These are phyloP conservation scores for Corydoras sp. DNA, from an alignment of 2,113 vertebrate species.

Conservation along the genomic window DNA sequence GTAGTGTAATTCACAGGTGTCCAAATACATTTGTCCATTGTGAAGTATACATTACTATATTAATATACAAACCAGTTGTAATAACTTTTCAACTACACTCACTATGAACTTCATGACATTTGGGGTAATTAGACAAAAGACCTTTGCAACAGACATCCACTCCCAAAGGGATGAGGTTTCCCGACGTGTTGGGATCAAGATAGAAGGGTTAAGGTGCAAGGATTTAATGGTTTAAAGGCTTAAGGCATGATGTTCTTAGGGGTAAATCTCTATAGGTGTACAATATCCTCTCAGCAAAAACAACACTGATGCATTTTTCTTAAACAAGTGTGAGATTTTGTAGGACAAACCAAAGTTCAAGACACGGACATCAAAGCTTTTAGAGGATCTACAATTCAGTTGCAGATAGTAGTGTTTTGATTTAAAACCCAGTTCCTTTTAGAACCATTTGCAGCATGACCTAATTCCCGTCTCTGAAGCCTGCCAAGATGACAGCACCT, in stretches of 20 bases:
- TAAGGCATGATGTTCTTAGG: constrained; percentile 25
- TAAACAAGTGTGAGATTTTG: too few relatives aligned
- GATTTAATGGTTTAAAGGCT: constrained; percentile 43
- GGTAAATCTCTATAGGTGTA: not conserved
- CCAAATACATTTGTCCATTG: too few relatives aligned
- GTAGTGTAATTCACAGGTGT: too few relatives aligned
- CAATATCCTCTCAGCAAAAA: not conserved
- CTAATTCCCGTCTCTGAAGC: not conserved
- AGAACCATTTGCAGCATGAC: constrained; percentile 2
- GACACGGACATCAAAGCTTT: too few relatives aligned
- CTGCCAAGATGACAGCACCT: constrained; percentile 11
- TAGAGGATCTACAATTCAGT: too few relatives aligned
- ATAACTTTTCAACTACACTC: constrained; percentile 41
- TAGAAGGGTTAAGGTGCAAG: constrained; percentile 41
- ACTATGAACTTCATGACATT: constrained; percentile 62
- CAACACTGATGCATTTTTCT: too few relatives aligned
- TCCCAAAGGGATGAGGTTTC: constrained; percentile 52
- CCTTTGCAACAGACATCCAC: constrained; percentile 56
- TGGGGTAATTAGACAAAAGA: constrained; percentile 63
- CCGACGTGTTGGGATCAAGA: constrained; percentile 47
- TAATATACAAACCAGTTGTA: not conserved
- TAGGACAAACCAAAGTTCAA: too few relatives aligned
- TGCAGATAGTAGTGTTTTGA: not conserved
- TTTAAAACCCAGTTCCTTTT: not conserved
- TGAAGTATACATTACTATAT: too few relatives aligned